Base-by-base conservation (phyloP, 1,140 invertebrate species). In the Drosophila micromelanica region DNA sequence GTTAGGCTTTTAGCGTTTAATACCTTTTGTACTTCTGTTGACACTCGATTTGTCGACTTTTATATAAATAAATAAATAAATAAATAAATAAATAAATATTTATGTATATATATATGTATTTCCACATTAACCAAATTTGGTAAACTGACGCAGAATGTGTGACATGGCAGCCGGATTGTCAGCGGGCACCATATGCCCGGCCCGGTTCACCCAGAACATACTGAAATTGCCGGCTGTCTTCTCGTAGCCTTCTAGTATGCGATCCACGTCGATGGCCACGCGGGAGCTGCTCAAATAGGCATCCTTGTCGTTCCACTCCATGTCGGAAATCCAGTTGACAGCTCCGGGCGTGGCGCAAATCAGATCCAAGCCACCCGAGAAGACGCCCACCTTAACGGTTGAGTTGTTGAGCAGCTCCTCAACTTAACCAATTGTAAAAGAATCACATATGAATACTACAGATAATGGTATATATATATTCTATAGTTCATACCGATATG, bases 171-270 rank as follows among this genome's bases (percentile, higher is more conserved):
- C 75, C 0, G 91, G 91, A 63, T 92, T 92, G 30, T 92, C 91
- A 7, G 80, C 92, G 6, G 91, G 91, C 1, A 94, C 94, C 94
- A 95, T 95, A 82, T 95, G 94, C 27, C 94, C 94, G 43, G 94
- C 93, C 15, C 94, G 93, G 23, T 94, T 91, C 23, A 97, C 94
- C 95, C 96, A 96, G 82, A 96, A 96, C 89, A 97, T 94, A 30
- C 93, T 92, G 46, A 97, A 95, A 63, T 96, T 96, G 23, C 94
- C 93, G 38, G 93, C 93, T 1, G 91, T 90, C 78, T 96, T 96
- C 27, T 93, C 92, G 77, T 95, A 96, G 12, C 95, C 96, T 79
- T 95, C 95, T 30, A 95, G 92, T 7, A 93, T 90, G 4, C 92
- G 87, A 57, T 95, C 82, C 65, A 94, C 93, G 79, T 92, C 92